These are phyloP conservation scores for Cetoscarus ocellatus DNA, from an alignment of 2,797 vertebrate species.

Conservation along the genomic window DNA sequence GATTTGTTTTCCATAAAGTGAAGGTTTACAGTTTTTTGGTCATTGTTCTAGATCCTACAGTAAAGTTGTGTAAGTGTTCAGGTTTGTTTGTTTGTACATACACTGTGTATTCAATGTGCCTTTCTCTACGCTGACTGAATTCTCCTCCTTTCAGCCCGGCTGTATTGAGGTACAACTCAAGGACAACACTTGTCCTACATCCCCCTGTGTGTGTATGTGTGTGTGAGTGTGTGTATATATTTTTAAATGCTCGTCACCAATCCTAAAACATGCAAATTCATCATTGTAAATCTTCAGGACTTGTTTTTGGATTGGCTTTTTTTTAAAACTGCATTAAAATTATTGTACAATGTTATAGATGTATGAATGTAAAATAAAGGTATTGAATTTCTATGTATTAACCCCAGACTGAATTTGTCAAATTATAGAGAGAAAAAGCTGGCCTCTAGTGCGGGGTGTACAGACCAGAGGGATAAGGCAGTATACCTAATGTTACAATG, in stretches of 20 bases:
- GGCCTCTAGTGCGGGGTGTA: too few relatives aligned
- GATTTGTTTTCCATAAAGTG: constrained; percentile 89
- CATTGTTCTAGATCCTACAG: constrained; percentile 94
- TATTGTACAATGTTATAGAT: constrained; percentile 95
- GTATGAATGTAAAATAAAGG: constrained; percentile 99
- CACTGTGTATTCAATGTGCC: constrained; percentile 90
- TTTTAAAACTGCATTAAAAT: constrained; percentile 90
- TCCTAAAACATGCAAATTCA: constrained; percentile 78
- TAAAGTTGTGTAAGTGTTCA: constrained; percentile 90
- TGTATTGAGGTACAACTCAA: constrained; percentile 84
- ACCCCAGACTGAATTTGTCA: constrained; percentile 31
- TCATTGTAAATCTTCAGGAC: constrained; percentile 92
- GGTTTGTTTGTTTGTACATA: constrained; percentile 79
- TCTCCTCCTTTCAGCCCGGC: constrained; percentile 74
- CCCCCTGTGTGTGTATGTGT: constrained; percentile 40
- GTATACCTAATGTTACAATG: too few relatives aligned
- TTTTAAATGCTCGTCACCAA: constrained; percentile 85
- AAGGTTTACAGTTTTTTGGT: constrained; percentile 98
- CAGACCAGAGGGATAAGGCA: too few relatives aligned
- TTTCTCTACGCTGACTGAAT: constrained; percentile 85
- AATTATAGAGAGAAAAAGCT: background rate
- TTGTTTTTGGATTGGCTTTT: constrained; percentile 90
- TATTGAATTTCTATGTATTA: constrained; percentile 84
- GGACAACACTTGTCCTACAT: constrained; percentile 76
- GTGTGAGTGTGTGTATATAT: constrained; percentile 75